These are phyloP conservation scores for Meloidogyne hapla DNA, from an alignment of 1,140 invertebrate genomes.

Conservation along the genomic window DNA sequence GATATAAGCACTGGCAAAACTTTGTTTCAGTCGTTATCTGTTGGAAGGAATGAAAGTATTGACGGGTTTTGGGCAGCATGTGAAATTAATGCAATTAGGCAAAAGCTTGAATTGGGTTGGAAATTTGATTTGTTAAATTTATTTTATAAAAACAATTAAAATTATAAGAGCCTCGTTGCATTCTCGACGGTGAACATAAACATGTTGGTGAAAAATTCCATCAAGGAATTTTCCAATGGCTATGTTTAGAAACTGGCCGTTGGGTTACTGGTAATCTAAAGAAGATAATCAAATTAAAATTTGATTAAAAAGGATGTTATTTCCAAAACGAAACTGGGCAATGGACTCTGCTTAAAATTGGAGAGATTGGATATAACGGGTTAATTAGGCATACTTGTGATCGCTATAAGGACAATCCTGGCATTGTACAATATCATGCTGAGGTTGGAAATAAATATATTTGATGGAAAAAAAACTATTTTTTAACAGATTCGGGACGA, in stretches of 20 bases:
- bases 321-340: constrained; percentile 61
- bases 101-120: too few species aligned
- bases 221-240: constrained; percentile 61
- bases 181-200: constrained; percentile 42
- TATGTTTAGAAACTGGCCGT: constrained; percentile 60
- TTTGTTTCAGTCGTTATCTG: too few species aligned
- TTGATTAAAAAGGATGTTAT: constrained; percentile 54
- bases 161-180: constrained; percentile 55
- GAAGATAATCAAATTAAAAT: constrained; percentile 7
- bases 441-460: constrained; percentile 46
- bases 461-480: neutral
- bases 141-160: too few species aligned
- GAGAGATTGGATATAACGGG: constrained; percentile 56
- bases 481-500: constrained; percentile 52
- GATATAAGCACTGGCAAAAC: too few species aligned
- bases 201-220: constrained; percentile 57
- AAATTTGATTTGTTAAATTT: too few species aligned
- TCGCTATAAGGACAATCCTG: constrained; percentile 57
- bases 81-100: too few species aligned
- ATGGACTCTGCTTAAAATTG: constrained; percentile 53
- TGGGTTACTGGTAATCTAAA: constrained; percentile 55
- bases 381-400: constrained; percentile 61
- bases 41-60: too few species aligned
- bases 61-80: too few species aligned
- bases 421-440: constrained; percentile 61